phyloP scores from a whole-genome alignment of 2,888 invertebrate genomes.

The Lottia scabra region DNA sequence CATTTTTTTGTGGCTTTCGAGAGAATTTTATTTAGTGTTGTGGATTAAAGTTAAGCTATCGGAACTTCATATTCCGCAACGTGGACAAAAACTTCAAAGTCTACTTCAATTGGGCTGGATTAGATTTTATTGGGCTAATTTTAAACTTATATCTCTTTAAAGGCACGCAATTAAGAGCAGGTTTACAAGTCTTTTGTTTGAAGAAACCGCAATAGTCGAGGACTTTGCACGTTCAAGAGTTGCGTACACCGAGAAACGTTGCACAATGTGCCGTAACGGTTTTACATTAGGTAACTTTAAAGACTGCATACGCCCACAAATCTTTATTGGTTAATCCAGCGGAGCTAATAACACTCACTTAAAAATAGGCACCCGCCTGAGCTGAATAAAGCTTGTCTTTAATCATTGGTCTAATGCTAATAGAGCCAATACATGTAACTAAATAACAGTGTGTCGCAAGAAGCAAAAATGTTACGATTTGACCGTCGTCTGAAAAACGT shows the following conservation, averaged over 20 bases:
- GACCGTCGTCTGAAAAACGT: too few species aligned
- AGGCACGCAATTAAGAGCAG: neutral
- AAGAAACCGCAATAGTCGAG: neutral
- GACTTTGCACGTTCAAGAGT: neutral
- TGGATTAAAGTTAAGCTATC: too few species aligned
- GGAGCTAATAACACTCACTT: neutral
- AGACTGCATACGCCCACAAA: neutral
- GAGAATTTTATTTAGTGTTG: too few species aligned
- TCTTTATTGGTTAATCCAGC: neutral
- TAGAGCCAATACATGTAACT: too few species aligned
- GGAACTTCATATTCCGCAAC: neutral
- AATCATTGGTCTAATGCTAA: neutral
- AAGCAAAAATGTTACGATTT: too few species aligned
- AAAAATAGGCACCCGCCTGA: too few species aligned
- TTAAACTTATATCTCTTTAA: neutral
- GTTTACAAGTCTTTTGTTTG: neutral
- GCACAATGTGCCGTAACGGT: neutral
- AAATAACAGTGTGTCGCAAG: too few species aligned
- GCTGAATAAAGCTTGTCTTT: neutral
- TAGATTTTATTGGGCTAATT: conserved; percentile 1
- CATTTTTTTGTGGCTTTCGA: too few species aligned
- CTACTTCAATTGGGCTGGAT: neutral
- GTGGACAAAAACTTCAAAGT: neutral
- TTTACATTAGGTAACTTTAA: neutral
- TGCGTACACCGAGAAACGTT: neutral